Conservation (phyloP, 2,113 vertebrate species). For the Rhinolophus ferrumequinum region DNA sequence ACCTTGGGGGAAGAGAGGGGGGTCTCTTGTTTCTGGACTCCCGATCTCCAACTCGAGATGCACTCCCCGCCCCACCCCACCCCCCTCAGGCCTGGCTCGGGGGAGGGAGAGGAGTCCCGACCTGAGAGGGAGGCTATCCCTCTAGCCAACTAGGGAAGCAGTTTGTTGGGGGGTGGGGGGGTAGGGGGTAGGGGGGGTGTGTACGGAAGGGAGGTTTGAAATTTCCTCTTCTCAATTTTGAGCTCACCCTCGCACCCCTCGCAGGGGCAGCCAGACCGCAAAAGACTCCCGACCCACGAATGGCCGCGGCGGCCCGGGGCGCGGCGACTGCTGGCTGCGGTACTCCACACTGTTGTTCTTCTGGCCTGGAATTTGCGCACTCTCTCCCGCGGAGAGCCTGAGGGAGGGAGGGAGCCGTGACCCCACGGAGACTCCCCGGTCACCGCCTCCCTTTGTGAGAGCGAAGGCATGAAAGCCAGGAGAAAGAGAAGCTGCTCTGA, state of each 20-base stretch:
- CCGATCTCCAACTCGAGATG: background rate
- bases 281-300: slow-evolving; percentile 7
- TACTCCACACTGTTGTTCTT: slow-evolving; percentile 69
- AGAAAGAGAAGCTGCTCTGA: slow-evolving; percentile 67
- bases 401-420: slow-evolving; percentile 70
- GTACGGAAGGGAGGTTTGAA: background rate
- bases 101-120: background rate
- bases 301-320: background rate
- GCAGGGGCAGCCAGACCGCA: background rate
- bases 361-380: slow-evolving; percentile 69
- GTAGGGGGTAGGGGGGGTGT: background rate
- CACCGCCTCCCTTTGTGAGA: slow-evolving; percentile 78
- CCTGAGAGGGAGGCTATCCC: background rate
- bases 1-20: background rate
- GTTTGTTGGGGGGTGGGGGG: background rate
- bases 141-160: background rate
- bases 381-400: slow-evolving; percentile 46
- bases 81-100: background rate
- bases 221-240: background rate
- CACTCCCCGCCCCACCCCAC: background rate
- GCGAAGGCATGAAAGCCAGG: slow-evolving; percentile 62
- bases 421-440: slow-evolving; percentile 68
- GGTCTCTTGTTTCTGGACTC: background rate
- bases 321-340: background rate
- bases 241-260: background rate